Evolutionary conservation across 2,113 vertebrate species (phyloP).

Genomic region (Neolamprologus modestus): DNA sequence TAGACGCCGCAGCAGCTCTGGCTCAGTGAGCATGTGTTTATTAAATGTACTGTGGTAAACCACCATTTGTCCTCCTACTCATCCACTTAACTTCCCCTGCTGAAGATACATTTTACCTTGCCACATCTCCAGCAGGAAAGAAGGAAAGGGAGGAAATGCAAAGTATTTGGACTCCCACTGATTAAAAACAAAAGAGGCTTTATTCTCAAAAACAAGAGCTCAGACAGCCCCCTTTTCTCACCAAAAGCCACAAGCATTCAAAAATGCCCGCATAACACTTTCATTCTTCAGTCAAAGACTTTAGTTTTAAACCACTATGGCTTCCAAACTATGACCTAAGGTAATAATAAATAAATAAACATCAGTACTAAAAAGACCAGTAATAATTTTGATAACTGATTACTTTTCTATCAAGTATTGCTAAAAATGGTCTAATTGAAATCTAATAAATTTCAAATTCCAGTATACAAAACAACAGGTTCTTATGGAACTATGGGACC

Average conservation of each 20-base stretch:
- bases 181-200: conserved; percentile 50
- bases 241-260: background rate
- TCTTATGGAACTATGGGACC: background rate
- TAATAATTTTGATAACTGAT: background rate
- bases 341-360: background rate
- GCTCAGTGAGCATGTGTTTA: background rate
- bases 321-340: background rate
- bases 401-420: background rate
- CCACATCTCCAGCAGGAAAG: conserved; percentile 19
- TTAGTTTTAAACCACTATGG: background rate
- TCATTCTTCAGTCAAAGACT: background rate
- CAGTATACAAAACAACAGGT: background rate
- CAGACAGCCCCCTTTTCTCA: background rate
- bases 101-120: conserved; percentile 55
- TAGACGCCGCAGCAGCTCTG: background rate
- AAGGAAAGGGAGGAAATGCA: background rate
- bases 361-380: background rate
- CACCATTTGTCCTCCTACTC: conserved; percentile 22
- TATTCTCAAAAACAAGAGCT: background rate
- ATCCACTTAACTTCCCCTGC: conserved; percentile 11
- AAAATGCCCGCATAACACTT: background rate
- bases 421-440: background rate
- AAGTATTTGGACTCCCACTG: background rate
- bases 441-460: background rate
- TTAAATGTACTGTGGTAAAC: conserved; percentile 15